phyloP scores from a whole-genome alignment of 2,113 vertebrate genomes.

The Hippopotamus amphibius region DNA sequence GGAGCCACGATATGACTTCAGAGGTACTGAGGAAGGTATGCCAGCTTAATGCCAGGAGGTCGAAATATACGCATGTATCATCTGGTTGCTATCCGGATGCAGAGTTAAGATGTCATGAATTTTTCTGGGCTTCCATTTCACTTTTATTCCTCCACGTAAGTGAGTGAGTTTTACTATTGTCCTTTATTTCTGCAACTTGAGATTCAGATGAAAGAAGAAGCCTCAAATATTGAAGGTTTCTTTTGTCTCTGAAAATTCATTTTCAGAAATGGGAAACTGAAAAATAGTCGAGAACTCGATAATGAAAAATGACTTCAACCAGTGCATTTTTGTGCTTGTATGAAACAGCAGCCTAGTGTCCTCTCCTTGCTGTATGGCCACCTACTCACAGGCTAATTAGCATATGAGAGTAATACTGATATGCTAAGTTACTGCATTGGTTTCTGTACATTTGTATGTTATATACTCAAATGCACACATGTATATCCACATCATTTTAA shows the following conservation, averaged over 20 bases:
- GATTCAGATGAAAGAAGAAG: background rate
- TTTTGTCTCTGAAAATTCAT: background rate
- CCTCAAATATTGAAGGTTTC: background rate
- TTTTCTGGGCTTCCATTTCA: background rate
- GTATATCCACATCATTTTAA: background rate
- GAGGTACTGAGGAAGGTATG: background rate
- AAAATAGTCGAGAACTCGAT: conserved; percentile 11
- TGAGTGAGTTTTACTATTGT: background rate
- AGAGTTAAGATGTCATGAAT: background rate
- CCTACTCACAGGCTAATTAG: background rate
- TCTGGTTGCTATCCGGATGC: background rate
- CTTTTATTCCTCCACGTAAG: background rate
- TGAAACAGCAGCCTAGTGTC: background rate
- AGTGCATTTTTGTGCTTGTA: background rate
- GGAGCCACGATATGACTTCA: background rate
- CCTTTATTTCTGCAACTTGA: background rate
- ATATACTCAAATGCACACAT: background rate
- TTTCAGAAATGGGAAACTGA: background rate
- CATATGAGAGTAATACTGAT: background rate
- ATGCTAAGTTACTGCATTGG: background rate
- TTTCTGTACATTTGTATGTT: background rate
- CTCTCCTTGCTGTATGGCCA: background rate
- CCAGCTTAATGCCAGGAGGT: background rate
- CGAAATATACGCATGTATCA: fast-evolving
- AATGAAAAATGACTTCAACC: background rate